Evolutionary conservation across 2,113 vertebrate genomes (phyloP), one percentile per base, ranked within the genome.

Genomic region (Acrocephalus arundinaceus): DNA sequence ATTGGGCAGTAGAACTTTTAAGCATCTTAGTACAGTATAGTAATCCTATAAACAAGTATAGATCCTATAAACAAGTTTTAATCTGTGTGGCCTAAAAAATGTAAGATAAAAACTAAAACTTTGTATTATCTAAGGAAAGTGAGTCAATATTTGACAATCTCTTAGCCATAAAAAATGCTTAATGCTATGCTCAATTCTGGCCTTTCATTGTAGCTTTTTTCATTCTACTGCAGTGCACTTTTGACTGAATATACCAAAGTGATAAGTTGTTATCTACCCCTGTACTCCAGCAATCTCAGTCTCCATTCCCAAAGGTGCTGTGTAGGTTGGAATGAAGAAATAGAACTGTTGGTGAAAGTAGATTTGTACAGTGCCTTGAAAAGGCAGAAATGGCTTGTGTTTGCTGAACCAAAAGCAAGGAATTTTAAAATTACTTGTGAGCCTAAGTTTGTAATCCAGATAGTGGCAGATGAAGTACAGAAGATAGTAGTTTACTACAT

Each of bases 281-380:
- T 74, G 8, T 74, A 23, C 19, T 87, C 28, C 30, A 75, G 7
- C 2, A 0, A 22, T 76, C 7, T 51, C 23, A 41, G 20, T 77
- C 23, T 76, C 0, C 0, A 10, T 55, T 3, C 7, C 49, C 30
- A 39, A 13, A 31, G 8, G 9, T 72, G 15, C 35, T 35, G 6
- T 58, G 28, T n/a, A 62, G 25, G 5, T 33, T 59, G 10, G 8
- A 85, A 20, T 37, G 57, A 73, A 90, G 58, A 76, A 67, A 15
- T 33, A 66, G n/a, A 61, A 27, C 7, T 76, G 21, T 72, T 48
- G 57, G 8, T 77, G 55, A 48, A 90, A 51, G 16, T 11, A 23
- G 31, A 28, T 62, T 54, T 85, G 11, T 63, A 19, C 3, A 52
- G 33, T 68, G n/a, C n/a, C 37, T 68, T 78, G 57, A 46, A 78